Conservation (phyloP, 1,140 invertebrate species). For the Anoplophora glabripennis region DNA sequence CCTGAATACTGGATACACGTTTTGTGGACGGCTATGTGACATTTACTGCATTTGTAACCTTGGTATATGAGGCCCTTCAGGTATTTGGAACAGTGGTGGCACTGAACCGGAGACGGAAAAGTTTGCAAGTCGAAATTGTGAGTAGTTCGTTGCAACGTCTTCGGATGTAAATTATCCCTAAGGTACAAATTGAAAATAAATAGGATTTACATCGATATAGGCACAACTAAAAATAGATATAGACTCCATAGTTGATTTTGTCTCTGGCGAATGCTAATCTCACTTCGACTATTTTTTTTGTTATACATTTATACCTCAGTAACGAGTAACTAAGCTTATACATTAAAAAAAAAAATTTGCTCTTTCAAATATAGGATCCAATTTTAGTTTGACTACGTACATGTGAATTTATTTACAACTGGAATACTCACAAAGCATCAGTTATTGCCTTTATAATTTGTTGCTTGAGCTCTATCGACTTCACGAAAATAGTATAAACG, state of each 20-base stretch:
- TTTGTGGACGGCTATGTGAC: constrained; percentile 72
- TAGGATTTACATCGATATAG: no score
- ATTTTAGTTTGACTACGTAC: no score
- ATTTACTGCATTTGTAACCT: constrained; percentile 76
- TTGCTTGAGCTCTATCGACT: constrained; percentile 81
- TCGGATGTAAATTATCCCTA: constrained; percentile 86
- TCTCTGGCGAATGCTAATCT: no score
- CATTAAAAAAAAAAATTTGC: no score
- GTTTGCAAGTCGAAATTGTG: constrained; percentile 87
- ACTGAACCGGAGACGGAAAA: constrained; percentile 77
- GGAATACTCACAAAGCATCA: constrained; percentile 85
- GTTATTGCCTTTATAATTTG: constrained; percentile 91
- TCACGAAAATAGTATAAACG: constrained; percentile 86
- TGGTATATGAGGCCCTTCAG: constrained; percentile 81
- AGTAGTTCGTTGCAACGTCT: constrained; percentile 71
- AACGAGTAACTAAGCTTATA: no score
- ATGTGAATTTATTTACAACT: no score
- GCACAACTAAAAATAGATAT: no score
- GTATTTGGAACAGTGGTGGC: constrained; percentile 81
- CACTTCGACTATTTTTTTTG: no score
- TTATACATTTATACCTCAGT: no score
- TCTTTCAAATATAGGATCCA: no score
- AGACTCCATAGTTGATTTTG: no score
- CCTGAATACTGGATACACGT: constrained; percentile 59
- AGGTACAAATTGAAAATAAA: constrained; percentile 15